Base-by-base conservation (phyloP, 2,113 vertebrate species). In the Circaetus gallicus region DNA sequence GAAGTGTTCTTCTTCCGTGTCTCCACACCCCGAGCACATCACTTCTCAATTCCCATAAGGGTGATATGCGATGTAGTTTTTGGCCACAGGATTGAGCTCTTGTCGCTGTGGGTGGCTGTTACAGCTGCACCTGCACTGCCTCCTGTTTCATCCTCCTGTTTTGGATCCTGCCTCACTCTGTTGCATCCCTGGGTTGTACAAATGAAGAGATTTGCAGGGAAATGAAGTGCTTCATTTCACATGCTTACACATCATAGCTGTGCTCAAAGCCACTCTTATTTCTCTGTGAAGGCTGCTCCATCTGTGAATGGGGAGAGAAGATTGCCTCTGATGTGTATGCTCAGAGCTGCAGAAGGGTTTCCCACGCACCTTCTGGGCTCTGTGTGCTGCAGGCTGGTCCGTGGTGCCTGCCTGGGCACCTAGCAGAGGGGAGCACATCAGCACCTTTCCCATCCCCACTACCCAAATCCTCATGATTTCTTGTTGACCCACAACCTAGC, bases 281-380 rank as follows among this genome's bases (percentile, higher is more conserved):
- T 36, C 29, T 5, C 43, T 3, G 7, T 9, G 29, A 18, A n/a
- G 56, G 40, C 61, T 79, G 59, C 49, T 73, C 49, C 16, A 0
- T 7, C 52, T 24, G 80, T 42, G 34, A 55, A 34, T 1, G 6
- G 32, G 22, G 56, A 53, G 67, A 47, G 58, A 43, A 49, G 34
- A 10, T 40, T 63, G 28, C 28, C 47, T 63, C 52, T 1, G 1
- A 26, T 10, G 22, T 0, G n/a, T 14, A 4, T 19, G 21, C 47
- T 84, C 0, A 0, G 38, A 59, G 63, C 59, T 73, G 38, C 69
- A 53, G 77, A 36, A 0, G 4, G 20, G 24, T 34, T 92, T 56
- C 77, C 52, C 34, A 17, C 1, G 0, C 67, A 25, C 22, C 29
- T 53, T 32, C 36, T 62, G 77, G 66, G 62, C 40, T 86, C 61